A percentile compares a stretch with the other conserved stretches of the same genome.
These are phyloP conservation scores for Cerastis rubricosa DNA, from an alignment of 2,888 invertebrate genomes.

Conservation along the genomic window DNA sequence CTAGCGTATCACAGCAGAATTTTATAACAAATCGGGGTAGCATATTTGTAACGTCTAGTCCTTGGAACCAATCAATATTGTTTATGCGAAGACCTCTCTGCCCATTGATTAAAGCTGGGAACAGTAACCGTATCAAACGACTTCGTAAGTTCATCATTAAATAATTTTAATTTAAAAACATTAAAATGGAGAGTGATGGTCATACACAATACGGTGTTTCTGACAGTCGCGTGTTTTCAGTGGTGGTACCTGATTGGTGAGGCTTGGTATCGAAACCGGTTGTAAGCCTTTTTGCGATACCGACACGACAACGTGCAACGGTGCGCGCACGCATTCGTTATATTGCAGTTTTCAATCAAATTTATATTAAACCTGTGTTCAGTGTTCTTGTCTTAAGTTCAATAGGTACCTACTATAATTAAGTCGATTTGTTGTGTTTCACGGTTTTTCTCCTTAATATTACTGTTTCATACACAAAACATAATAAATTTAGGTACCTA, in stretches of 20 bases:
- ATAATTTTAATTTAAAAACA: not conserved
- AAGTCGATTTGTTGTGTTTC: not conserved
- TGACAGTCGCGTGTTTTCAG: conserved; percentile 33
- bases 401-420: conserved; percentile 4
- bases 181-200: conserved; percentile 45
- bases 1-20: not conserved
- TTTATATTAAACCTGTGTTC: conserved; percentile 4
- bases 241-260: conserved; percentile 33
- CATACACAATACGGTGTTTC: conserved; percentile 33
- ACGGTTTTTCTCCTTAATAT: conserved; percentile 5
- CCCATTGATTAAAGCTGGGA: not conserved
- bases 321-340: conserved; percentile 32
- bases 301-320: conserved; percentile 35
- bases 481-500: conserved; percentile 1
- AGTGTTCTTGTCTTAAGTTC: not conserved
- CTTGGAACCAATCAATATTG: not conserved
- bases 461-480: not conserved
- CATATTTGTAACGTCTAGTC: not conserved
- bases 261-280: conserved; percentile 54
- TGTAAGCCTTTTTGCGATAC: conserved; percentile 54
- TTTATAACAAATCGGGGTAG: not conserved
- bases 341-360: conserved; percentile 19
- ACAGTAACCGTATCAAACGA: conserved; percentile 2
- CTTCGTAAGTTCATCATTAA: not conserved
- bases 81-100: not conserved